These are phyloP conservation scores for Phyllotreta cruciferae DNA, from an alignment of 2,888 invertebrate genomes.

Conservation along the genomic window DNA sequence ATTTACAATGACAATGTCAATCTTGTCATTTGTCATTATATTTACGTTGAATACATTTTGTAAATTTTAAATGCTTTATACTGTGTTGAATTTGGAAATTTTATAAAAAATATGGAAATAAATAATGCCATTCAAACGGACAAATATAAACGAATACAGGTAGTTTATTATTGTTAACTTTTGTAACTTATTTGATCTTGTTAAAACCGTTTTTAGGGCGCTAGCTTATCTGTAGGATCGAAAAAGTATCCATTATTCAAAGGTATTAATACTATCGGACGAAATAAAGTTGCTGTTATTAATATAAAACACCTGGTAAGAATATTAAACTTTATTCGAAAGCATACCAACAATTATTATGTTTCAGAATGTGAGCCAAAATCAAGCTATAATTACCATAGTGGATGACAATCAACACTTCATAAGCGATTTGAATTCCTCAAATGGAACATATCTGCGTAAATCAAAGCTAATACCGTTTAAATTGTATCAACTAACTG, in stretches of 20 bases:
- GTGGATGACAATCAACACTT: conserved; percentile 51
- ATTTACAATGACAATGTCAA: not conserved
- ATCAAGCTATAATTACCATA: conserved; percentile 55
- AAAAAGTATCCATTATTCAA: conserved; percentile 42
- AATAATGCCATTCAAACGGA: conserved; percentile 24
- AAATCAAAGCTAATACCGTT: conserved; percentile 48
- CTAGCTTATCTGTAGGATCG: conserved; percentile 32
- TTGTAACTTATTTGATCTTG: not conserved
- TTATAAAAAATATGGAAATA: conserved; percentile 8
- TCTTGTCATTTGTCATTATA: not conserved
- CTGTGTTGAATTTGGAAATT: not conserved
- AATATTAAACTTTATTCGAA: not conserved
- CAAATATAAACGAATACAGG: conserved; percentile 34
- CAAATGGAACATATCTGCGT: conserved; percentile 54
- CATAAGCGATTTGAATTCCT: conserved; percentile 55
- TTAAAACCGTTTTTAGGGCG: conserved; percentile 37
- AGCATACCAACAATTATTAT: not conserved
- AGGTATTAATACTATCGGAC: conserved; percentile 55
- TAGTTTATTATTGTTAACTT: conserved; percentile 5
- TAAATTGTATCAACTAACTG: conserved; percentile 48
- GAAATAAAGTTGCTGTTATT: conserved; percentile 51
- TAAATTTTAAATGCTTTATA: not conserved
- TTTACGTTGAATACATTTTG: not conserved
- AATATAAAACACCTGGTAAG: conserved; percentile 54
- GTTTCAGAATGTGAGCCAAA: conserved; percentile 55